Evolutionary conservation across 2,113 vertebrate genomes (phyloP), one percentile per base, ranked within the genome.

Genomic region (Stegastes partitus): DNA sequence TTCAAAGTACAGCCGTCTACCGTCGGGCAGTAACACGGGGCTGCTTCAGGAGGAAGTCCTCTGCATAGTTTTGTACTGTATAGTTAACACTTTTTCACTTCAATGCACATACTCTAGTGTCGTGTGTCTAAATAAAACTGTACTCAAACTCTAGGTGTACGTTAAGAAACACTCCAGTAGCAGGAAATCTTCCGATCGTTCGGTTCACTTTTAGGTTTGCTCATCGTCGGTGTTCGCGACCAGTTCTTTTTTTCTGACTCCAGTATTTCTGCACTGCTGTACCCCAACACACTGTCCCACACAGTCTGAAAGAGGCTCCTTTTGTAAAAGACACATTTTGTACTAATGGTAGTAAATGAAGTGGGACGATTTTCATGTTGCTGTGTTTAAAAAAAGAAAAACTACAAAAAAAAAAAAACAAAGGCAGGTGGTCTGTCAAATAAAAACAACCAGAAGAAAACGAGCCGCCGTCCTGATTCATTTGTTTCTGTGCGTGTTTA

Each of bases 321-420:
- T 93, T 94, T 94, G 72, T 91, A 90, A 91, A 90, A 83, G 62
- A 89, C 61, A 68, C 72, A 85, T 93, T 94, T 94, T 94, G 77
- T 93, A 94, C 86, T 92, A 90, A 92, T 92, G 79, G 67, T 84
- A 84, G 78, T 88, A 74, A 83, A 58, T 79, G 83, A 86, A 84
- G 74, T 74, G 76, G 63, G 72, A 67, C 61, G 53, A 70, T 62
- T 86, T 91, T 82, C 56, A 81, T 89, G 88, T 82, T 83, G 80
- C 87, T 86, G 79, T 91, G 67, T 87, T 23, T 18, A 56, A 74
- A 74, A 81, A 72, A 63, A 77, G 51, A 62, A 49, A 61, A 74
- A 21, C 8, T 25, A 59, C 8, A 9, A 34, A 7, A 34, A 34
- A 65, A 77, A 55, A 65, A 49, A 61, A 75, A 21, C 12, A 34